Evolutionary conservation across 2,113 vertebrate species (phyloP).

Genomic region (Grallaria varia): DNA sequence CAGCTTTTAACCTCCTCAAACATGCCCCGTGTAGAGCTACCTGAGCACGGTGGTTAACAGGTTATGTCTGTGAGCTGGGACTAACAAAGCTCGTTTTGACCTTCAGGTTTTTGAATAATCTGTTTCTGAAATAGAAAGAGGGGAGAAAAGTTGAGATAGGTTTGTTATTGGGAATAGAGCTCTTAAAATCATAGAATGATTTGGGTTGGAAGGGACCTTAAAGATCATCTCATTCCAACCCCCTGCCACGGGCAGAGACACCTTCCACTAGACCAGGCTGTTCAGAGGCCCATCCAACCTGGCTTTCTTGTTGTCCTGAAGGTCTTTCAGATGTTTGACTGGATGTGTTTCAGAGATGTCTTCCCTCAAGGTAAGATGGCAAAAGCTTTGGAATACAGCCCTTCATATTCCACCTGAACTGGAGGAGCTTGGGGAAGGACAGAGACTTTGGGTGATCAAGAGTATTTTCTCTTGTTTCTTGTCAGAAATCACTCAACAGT

Average conservation of each 20-base stretch:
- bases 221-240: background rate
- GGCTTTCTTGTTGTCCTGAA: background rate
- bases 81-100: background rate
- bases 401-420: background rate
- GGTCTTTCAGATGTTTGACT: too few species aligned
- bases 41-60: fast-evolving
- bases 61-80: background rate
- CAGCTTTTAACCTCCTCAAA: background rate
- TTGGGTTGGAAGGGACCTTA: background rate
- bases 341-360: background rate
- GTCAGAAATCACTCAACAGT: too few species aligned
- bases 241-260: background rate
- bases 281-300: background rate
- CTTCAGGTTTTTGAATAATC: background rate
- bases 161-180: background rate
- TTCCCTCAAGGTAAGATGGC: background rate
- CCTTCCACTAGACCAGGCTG: background rate
- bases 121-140: background rate
- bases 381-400: background rate
- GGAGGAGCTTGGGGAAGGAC: background rate
- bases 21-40: background rate
- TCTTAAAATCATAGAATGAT: background rate
- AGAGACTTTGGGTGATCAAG: background rate
- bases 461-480: background rate
- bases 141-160: background rate